These are phyloP conservation scores for Chrysomallon squamiferum DNA, from an alignment of 1,140 invertebrate genomes.

Conservation along the genomic window DNA sequence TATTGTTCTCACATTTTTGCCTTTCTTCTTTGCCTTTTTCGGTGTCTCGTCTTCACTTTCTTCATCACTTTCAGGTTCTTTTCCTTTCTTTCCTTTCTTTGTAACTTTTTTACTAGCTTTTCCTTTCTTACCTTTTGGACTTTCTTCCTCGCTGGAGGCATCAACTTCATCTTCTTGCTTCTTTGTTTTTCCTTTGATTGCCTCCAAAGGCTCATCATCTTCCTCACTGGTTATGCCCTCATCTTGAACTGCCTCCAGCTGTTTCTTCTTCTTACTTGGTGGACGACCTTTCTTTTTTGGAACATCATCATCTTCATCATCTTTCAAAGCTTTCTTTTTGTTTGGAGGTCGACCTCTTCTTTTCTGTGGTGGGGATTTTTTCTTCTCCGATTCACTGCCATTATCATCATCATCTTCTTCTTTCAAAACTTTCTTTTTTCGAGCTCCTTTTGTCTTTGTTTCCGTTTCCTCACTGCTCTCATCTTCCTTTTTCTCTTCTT, in stretches of 20 bases:
- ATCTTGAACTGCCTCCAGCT: too few relatives aligned
- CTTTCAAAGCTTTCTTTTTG: constrained; percentile 11
- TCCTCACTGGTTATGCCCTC: too few relatives aligned
- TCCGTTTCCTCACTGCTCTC: constrained; percentile 11
- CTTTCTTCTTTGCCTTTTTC: constrained; percentile 8
- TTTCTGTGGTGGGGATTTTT: not conserved
- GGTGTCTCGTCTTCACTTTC: constrained; percentile 17
- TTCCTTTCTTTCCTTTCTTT: constrained; percentile 14
- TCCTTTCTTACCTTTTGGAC: too few relatives aligned
- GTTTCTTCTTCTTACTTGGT: too few relatives aligned
- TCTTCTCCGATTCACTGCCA: not conserved
- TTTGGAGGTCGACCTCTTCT: not conserved
- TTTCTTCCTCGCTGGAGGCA: not conserved
- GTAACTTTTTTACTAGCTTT: not conserved
- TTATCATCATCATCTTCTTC: constrained; percentile 3
- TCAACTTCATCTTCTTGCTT: constrained; percentile 18
- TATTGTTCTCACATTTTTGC: constrained; percentile 8
- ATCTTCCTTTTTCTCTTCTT: not conserved
- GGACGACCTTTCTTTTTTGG: too few relatives aligned
- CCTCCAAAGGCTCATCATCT: too few relatives aligned
- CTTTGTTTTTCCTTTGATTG: constrained; percentile 12
- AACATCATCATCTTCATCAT: constrained; percentile 8
- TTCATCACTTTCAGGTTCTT: constrained; percentile 1
- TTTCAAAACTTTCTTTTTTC: too few relatives aligned
- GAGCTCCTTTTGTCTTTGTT: not conserved